Evolutionary conservation across 2,888 invertebrate species (phyloP).

Genomic region (Epinotia ramella): DNA sequence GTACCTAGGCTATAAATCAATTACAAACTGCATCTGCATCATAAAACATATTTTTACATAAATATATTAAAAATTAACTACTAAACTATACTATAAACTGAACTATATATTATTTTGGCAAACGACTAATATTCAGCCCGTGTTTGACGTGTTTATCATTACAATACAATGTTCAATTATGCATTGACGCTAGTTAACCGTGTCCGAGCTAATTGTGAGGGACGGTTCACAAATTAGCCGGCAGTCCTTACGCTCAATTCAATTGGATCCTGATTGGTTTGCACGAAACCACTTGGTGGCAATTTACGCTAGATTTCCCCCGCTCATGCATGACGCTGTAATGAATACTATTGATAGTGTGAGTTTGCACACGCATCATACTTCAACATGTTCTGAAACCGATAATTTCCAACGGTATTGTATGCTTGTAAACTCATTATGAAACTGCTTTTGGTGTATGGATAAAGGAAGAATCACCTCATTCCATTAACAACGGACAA

Average conservation of each 20-base stretch:
- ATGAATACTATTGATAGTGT: constrained; percentile 7
- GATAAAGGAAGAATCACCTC: no score
- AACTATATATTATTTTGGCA: no score
- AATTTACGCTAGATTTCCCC: constrained; percentile 30
- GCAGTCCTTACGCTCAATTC: constrained; percentile 31
- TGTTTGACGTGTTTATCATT: neutral
- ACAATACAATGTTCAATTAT: neutral
- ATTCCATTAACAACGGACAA: no score
- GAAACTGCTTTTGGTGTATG: neutral
- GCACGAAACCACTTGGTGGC: constrained; percentile 43
- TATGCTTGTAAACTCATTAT: neutral
- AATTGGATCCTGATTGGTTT: constrained; percentile 41
- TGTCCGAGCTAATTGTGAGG: constrained; percentile 5
- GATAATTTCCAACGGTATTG: neutral
- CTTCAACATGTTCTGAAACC: neutral
- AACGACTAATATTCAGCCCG: no score
- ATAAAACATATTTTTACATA: no score
- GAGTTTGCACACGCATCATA: neutral
- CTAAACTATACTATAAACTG: no score
- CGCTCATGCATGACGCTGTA: constrained; percentile 7
- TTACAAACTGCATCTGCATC: no score
- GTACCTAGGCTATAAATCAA: no score
- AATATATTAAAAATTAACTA: no score
- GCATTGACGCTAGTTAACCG: neutral
- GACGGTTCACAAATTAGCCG: constrained; percentile 29